These are phyloP conservation scores for Scaptomyza pallida DNA, from an alignment of 1,140 invertebrate species.

Conservation along the genomic window DNA sequence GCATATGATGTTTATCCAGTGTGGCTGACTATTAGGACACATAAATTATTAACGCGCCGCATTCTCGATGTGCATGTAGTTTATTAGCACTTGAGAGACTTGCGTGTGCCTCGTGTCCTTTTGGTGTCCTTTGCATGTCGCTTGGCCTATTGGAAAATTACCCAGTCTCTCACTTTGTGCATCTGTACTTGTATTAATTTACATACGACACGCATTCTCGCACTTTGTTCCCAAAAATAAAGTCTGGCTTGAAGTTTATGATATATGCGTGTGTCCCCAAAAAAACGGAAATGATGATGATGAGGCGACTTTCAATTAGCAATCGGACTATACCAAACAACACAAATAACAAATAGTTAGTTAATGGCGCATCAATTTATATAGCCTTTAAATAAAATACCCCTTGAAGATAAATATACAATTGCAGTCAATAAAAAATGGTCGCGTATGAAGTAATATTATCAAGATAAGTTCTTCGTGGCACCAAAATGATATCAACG, in stretches of 20 bases:
- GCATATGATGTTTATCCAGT: constrained; percentile 73
- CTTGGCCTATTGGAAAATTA: constrained; percentile 44
- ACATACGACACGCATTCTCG: constrained; percentile 80
- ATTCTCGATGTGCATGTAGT: constrained; percentile 68
- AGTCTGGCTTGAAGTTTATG: constrained; percentile 46
- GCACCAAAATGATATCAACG: constrained; percentile 58
- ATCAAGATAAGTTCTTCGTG: constrained; percentile 62
- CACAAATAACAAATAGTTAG: constrained; percentile 15
- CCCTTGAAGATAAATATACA: constrained; percentile 4
- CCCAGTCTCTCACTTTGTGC: constrained; percentile 24
- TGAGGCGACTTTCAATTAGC: constrained; percentile 48
- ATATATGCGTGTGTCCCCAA: constrained; percentile 57
- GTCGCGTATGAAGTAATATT: constrained; percentile 51
- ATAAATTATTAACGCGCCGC: constrained; percentile 72
- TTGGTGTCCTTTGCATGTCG: constrained; percentile 75
- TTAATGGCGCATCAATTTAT: neutral
- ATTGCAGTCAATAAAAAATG: constrained; percentile 22
- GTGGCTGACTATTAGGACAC: constrained; percentile 58
- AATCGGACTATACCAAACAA: constrained; percentile 2
- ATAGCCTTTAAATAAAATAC: neutral
- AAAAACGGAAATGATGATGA: constrained; percentile 3
- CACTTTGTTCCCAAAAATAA: constrained; percentile 43
- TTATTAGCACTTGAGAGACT: constrained; percentile 73
- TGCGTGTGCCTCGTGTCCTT: constrained; percentile 57
- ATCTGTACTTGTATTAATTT: constrained; percentile 69